Evolutionary conservation across 2,888 invertebrate genomes (phyloP).

Genomic region (Monoplex corrugatus): DNA sequence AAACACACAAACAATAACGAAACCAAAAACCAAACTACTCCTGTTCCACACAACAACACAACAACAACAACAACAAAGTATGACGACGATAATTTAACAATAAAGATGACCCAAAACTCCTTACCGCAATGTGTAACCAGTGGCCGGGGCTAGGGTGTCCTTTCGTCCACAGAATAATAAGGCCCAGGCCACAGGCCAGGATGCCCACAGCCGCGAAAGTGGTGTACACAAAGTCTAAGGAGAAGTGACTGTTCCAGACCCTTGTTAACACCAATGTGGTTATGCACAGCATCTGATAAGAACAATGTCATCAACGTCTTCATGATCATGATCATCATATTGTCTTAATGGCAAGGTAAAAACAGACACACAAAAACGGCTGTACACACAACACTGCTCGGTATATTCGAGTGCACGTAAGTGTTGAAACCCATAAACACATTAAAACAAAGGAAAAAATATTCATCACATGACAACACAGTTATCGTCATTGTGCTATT

Average conservation of each 20-base stretch:
- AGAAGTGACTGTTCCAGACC: background rate
- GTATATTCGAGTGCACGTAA: no score
- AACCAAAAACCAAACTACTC: background rate
- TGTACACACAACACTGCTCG: no score
- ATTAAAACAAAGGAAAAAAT: no score
- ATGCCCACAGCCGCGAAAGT: background rate
- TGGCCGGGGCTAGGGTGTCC: constrained; percentile 27
- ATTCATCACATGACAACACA: no score
- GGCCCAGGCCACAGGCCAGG: background rate
- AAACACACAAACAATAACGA: no score
- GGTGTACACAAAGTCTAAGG: background rate
- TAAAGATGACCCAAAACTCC: background rate
- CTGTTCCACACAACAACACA: background rate
- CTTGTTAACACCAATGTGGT: background rate
- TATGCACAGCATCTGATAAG: background rate
- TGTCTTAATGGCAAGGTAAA: no score
- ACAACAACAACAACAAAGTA: background rate
- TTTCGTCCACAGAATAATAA: constrained; percentile 18
- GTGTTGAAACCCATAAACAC: no score
- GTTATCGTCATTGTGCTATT: no score
- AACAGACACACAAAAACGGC: no score
- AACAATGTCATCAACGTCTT: no score
- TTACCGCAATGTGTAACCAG: constrained; percentile 7
- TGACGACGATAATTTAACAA: background rate
- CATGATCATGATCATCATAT: no score